These are phyloP conservation scores for Sebastes oblongus DNA, from an alignment of 2,797 vertebrate genomes.

Conservation along the genomic window DNA sequence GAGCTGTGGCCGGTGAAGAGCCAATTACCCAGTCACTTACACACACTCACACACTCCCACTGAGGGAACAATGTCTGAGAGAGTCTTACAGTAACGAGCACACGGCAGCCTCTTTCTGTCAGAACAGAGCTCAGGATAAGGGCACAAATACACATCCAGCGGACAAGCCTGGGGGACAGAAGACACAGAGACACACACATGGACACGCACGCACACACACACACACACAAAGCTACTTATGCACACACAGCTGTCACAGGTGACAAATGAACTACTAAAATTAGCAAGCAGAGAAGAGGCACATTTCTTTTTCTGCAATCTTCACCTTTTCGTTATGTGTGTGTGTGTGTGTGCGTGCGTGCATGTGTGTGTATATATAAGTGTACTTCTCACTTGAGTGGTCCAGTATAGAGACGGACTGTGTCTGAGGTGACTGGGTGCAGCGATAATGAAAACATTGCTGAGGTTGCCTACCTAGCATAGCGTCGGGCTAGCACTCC, in stretches of 20 bases:
- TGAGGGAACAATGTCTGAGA: constrained; percentile 43
- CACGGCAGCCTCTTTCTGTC: constrained; percentile 72
- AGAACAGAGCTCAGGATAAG: constrained; percentile 48
- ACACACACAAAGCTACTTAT: background rate
- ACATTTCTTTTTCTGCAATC: constrained; percentile 4
- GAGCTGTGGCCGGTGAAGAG: constrained; percentile 31
- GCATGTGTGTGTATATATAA: background rate
- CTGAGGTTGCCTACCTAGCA: constrained; percentile 46
- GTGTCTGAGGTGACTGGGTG: constrained; percentile 33
- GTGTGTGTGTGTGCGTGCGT: background rate
- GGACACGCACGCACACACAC: background rate
- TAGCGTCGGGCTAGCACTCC: constrained; percentile 34
- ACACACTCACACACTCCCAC: constrained; percentile 42
- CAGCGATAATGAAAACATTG: constrained; percentile 42
- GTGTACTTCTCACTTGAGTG: background rate
- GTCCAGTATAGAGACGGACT: background rate
- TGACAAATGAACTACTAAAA: constrained; percentile 47
- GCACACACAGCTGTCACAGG: constrained; percentile 10
- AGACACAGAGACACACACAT: constrained; percentile 14
- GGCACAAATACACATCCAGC: constrained; percentile 38
- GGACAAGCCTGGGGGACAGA: constrained; percentile 42
- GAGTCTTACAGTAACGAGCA: constrained; percentile 50
- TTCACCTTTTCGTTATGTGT: background rate
- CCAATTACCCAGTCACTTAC: constrained; percentile 54
- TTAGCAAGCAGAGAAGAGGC: constrained; percentile 17